Evolutionary conservation across 1,140 invertebrate species (phyloP), one percentile per base, ranked within the genome.

Genomic region (Drosophila varians): DNA sequence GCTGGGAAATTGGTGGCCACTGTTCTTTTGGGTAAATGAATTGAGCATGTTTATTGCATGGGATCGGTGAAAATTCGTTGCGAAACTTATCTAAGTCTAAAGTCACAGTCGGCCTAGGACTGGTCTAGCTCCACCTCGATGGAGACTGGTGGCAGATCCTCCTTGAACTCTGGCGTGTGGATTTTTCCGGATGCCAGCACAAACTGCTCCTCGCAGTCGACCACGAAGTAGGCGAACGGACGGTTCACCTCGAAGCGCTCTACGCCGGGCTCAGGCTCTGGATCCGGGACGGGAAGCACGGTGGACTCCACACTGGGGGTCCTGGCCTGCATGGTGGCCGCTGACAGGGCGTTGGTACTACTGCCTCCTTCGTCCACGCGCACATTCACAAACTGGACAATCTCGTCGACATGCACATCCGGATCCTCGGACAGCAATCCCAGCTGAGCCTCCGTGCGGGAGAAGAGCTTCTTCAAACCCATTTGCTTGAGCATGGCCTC

Each of bases 161-260:
- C 87, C 51, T 89, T 77, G 6, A 79, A 49, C 47, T 90, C 87
- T 2, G 91, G 91, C 14, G 93, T 92, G 48, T 90, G 91, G 18
- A 94, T 76, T 78, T 94, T 94, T 51, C 95, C 95, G 3, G 93
- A 92, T 55, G 94, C 94, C 4, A 94, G 91, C 1, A 95, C 92
- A 5, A 94, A 91, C 23, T 94, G 92, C 47, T 93, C 93, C 31
- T 92, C 80, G 34, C 92, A 92, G 66, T 96, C 94, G 11, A 93
- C 77, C 21, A 96, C 93, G 76, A 94, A 94, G 80, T 95, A 95
- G 8, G 95, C 73, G 82, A 95, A 96, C 0, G 95, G 94, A 70
- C 93, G 94, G 58, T 95, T 93, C 1, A 93, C 93, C 43, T 84
- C 90, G 77, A 95, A 94, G 9, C 70, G 68, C 68, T 91, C 64